phyloP scores from a whole-genome alignment of 92 coral and sea anemone species.

The Blastomussa wellsi region DNA sequence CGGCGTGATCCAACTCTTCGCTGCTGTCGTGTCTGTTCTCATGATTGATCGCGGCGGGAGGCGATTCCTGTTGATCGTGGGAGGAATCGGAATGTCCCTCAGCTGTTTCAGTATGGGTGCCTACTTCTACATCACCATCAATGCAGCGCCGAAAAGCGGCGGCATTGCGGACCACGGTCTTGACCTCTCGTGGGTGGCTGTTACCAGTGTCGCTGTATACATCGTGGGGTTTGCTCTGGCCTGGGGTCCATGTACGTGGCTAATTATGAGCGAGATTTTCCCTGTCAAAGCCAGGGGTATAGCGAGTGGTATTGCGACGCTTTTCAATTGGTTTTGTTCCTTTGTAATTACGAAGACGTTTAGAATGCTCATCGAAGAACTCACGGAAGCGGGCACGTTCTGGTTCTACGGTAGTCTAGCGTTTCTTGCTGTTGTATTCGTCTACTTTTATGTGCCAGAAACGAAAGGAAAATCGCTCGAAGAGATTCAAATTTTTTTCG shows the following conservation, averaged over 20 bases:
- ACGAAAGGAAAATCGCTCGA: slow-evolving; percentile 91
- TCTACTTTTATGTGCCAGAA: slow-evolving; percentile 78
- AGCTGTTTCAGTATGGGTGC: slow-evolving; percentile 70
- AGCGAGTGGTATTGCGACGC: slow-evolving; percentile 85
- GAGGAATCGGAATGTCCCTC: slow-evolving; percentile 70
- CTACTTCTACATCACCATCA: slow-evolving; percentile 48
- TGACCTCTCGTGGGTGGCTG: slow-evolving; percentile 72
- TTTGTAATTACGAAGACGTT: slow-evolving; percentile 74
- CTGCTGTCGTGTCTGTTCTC: slow-evolving; percentile 62
- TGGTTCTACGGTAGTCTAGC: slow-evolving; percentile 80
- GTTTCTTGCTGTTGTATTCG: slow-evolving; percentile 67
- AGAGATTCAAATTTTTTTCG: slow-evolving; percentile 78
- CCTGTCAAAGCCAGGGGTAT: slow-evolving; percentile 88
- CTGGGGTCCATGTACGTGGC: slow-evolving; percentile 98
- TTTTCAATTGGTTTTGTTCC: slow-evolving; percentile 86
- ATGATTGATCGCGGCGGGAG: slow-evolving; percentile 91
- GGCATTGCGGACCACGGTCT: neutral
- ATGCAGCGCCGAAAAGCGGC: slow-evolving; percentile 12
- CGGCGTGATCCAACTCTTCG: slow-evolving; percentile 74
- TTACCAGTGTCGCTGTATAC: slow-evolving; percentile 71
- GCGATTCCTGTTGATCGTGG: slow-evolving; percentile 70
- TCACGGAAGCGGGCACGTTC: slow-evolving; percentile 78
- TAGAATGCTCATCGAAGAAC: slow-evolving; percentile 33
- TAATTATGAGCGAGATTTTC: slow-evolving; percentile 92
- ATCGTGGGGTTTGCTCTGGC: slow-evolving; percentile 89